Conservation (phyloP, 2,797 vertebrate species). For the Tiaroga cobitis region DNA sequence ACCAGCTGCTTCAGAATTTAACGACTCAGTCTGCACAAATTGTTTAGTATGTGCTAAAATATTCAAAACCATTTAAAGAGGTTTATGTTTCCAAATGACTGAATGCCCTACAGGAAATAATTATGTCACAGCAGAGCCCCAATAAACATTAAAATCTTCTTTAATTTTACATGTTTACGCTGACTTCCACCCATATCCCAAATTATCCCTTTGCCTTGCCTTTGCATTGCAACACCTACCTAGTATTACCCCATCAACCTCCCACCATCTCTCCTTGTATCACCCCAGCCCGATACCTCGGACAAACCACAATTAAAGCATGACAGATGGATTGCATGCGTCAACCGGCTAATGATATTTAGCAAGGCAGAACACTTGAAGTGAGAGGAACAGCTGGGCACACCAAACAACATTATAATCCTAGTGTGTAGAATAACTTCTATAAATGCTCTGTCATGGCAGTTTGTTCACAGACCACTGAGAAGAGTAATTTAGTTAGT, state of each 20-base stretch:
- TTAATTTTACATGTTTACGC: background rate
- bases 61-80: slow-evolving; percentile 1
- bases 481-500: slow-evolving; percentile 2
- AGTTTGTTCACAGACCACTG: background rate
- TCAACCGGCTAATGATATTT: slow-evolving; percentile 59
- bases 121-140: background rate
- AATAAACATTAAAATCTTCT: slow-evolving; percentile 14
- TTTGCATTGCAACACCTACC: slow-evolving; percentile 27
- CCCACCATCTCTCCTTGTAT: slow-evolving; percentile 13
- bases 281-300: slow-evolving; percentile 27
- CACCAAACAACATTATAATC: slow-evolving; percentile 31
- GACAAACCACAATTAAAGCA: slow-evolving; percentile 60
- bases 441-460: slow-evolving; percentile 1
- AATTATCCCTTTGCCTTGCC: background rate
- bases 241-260: slow-evolving; percentile 8
- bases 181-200: background rate
- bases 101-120: background rate
- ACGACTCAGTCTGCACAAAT: slow-evolving; percentile 13
- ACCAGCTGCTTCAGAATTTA: slow-evolving; percentile 44
- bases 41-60: slow-evolving; percentile 23
- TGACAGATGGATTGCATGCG: slow-evolving; percentile 59
- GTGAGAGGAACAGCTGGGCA: slow-evolving; percentile 37
- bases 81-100: slow-evolving; percentile 20
- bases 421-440: slow-evolving; percentile 8
- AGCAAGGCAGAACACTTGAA: slow-evolving; percentile 39